phyloP scores from a whole-genome alignment of 2,888 invertebrate species.

The Strigamia crassipes region DNA sequence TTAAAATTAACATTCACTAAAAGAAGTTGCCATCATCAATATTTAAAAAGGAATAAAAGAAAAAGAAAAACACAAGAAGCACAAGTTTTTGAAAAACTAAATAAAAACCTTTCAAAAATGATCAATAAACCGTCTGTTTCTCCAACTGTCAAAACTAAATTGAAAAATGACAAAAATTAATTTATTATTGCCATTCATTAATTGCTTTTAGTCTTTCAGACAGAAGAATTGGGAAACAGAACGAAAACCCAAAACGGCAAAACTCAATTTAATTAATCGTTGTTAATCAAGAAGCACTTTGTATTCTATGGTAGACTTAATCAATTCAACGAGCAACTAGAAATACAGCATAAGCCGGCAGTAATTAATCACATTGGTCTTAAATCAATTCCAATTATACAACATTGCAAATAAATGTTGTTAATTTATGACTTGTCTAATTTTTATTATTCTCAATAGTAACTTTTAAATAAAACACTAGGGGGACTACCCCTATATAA shows the following conservation, averaged over 20 bases:
- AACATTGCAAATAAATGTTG: no score
- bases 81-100: not conserved
- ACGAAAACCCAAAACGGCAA: not conserved
- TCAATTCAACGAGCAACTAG: not conserved
- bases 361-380: not conserved
- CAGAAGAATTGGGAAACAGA: not conserved
- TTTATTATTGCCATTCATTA: not conserved
- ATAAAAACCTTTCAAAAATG: not conserved
- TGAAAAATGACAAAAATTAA: not conserved
- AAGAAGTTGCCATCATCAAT: not conserved
- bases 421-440: no score
- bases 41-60: not conserved
- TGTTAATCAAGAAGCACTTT: conserved; percentile 17
- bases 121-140: conserved; percentile 8
- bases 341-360: not conserved
- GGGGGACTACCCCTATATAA: no score
- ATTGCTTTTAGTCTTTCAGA: not conserved
- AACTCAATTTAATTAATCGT: not conserved
- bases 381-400: not conserved
- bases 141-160: not conserved
- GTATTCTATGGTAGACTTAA: not conserved
- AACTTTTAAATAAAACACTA: no score
- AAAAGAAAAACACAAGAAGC: not conserved
- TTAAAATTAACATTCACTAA: conserved; percentile 29
- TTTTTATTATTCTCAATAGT: no score